These are phyloP conservation scores for Telmatherina bonti DNA, from an alignment of 2,797 vertebrate species.

Conservation along the genomic window DNA sequence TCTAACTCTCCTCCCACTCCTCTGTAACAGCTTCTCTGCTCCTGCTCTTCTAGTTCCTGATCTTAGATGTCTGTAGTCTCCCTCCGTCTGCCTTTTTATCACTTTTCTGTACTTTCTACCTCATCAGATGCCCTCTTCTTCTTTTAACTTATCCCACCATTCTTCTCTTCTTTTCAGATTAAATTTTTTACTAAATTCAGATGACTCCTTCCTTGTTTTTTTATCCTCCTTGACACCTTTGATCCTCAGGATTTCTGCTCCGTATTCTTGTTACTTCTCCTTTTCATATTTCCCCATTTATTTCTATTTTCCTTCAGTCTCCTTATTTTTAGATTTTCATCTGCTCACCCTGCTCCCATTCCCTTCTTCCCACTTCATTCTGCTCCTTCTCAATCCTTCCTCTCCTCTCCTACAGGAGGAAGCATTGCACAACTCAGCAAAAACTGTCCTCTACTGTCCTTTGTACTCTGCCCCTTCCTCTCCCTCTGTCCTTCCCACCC, in stretches of 20 bases:
- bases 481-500: conserved; percentile 77
- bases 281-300: not conserved
- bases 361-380: not conserved
- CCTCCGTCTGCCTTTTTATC: conserved; percentile 9
- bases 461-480: conserved; percentile 10
- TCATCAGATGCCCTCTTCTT: conserved; percentile 3
- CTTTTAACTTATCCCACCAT: too few relatives aligned
- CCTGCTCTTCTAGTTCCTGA: conserved; percentile 48
- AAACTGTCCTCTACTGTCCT: conserved; percentile 67
- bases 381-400: conserved; percentile 43
- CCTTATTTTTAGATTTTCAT: not conserved
- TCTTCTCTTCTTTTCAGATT: conserved; percentile 25
- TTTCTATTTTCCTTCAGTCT: not conserved
- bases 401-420: not conserved
- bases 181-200: not conserved
- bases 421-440: not conserved
- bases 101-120: conserved; percentile 7
- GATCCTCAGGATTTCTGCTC: too few relatives aligned
- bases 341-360: not conserved
- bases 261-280: too few relatives aligned
- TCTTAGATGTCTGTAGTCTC: conserved; percentile 46
- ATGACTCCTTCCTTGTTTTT: not conserved
- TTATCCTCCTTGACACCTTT: not conserved
- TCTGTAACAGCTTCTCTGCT: conserved; percentile 54
- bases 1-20: conserved; percentile 75